phyloP scores from a whole-genome alignment of 2,888 invertebrate species.

The Gymnocheta viridis region DNA sequence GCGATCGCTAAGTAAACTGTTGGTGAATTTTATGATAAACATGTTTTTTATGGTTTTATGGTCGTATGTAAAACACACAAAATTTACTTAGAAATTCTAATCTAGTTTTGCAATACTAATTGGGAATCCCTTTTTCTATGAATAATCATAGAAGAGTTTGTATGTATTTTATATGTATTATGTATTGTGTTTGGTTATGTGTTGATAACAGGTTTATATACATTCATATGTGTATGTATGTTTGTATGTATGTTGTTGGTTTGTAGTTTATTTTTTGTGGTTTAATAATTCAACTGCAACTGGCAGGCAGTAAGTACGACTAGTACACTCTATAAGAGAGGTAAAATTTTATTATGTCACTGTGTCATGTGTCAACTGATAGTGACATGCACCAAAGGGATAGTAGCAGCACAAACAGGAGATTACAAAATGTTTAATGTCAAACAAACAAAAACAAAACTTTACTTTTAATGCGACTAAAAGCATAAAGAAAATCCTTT shows the following conservation, averaged over 20 bases:
- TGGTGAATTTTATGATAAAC: too few species aligned
- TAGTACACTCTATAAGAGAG: too few species aligned
- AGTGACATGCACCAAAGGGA: slow-evolving; percentile 64
- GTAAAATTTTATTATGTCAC: slow-evolving; percentile 66
- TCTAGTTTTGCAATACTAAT: too few species aligned
- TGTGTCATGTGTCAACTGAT: slow-evolving; percentile 68
- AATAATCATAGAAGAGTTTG: neutral
- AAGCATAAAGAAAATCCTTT: slow-evolving; percentile 15
- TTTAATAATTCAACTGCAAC: slow-evolving; percentile 8
- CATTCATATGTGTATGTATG: too few species aligned
- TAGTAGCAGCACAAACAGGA: slow-evolving; percentile 53
- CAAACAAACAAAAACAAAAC: slow-evolving; percentile 42
- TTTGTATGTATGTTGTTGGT: neutral
- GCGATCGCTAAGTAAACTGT: too few species aligned
- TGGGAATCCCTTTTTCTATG: neutral
- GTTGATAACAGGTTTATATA: slow-evolving; percentile 44
- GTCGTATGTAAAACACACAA: too few species aligned
- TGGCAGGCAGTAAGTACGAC: neutral
- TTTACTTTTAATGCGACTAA: neutral
- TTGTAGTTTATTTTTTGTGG: slow-evolving; percentile 12
- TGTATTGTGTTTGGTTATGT: slow-evolving; percentile 9
- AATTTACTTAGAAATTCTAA: too few species aligned
- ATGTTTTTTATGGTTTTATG: too few species aligned
- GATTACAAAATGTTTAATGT: slow-evolving; percentile 62
- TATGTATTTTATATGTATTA: neutral